These are phyloP conservation scores for Oxystoma pomonae DNA, from an alignment of 2,888 invertebrate genomes.

Conservation along the genomic window DNA sequence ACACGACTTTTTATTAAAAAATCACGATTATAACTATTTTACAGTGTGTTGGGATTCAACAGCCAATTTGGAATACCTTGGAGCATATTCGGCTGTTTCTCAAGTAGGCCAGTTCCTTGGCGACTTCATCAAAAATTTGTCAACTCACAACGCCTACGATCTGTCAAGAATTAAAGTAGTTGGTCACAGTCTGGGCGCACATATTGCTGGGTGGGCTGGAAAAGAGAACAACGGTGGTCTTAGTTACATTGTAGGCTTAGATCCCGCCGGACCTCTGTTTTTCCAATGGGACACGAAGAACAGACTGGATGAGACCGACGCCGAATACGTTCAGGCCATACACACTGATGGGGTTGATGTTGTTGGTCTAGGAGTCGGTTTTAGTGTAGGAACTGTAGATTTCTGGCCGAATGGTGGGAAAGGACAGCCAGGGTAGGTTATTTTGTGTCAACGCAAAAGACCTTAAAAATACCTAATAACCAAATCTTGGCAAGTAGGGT, in stretches of 20 bases:
- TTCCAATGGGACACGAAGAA: constrained; percentile 5
- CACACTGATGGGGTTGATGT: constrained; percentile 16
- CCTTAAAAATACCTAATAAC: no score
- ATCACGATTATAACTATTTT: constrained; percentile 38
- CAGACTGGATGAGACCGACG: constrained; percentile 16
- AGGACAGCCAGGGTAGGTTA: constrained; percentile 15
- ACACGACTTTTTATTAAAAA: constrained; percentile 28
- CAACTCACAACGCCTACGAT: constrained; percentile 25
- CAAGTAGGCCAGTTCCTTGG: constrained; percentile 32
- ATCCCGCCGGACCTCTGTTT: constrained; percentile 21
- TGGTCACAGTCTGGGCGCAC: constrained; percentile 39
- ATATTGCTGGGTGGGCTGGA: constrained; percentile 38
- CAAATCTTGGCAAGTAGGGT: no score
- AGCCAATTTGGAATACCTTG: constrained; percentile 30
- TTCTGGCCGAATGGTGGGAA: constrained; percentile 25
- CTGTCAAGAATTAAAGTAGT: constrained; percentile 29
- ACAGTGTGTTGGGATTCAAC: constrained; percentile 38
- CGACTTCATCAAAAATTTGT: constrained; percentile 31
- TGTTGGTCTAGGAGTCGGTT: constrained; percentile 11
- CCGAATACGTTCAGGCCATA: constrained; percentile 17
- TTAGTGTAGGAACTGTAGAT: constrained; percentile 15
- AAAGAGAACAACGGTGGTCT: constrained; percentile 12
- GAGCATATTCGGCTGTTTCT: constrained; percentile 28
- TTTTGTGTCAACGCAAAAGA: no score
- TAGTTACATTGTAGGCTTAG: constrained; percentile 16